Conservation (phyloP, 2,113 vertebrate species). For the Callocephalon fimbriatum region DNA sequence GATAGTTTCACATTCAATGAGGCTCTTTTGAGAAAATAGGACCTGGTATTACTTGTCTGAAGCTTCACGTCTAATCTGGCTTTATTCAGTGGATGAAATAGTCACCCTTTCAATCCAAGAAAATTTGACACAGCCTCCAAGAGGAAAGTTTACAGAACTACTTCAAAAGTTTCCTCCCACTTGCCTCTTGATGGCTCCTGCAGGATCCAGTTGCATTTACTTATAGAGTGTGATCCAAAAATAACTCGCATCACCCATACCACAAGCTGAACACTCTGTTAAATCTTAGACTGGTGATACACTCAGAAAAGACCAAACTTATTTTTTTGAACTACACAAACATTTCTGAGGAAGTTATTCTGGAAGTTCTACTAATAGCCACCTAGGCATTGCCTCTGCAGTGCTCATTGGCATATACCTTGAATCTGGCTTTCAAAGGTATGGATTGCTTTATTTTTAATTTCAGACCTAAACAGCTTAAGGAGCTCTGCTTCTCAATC, state of each 20-base stretch:
- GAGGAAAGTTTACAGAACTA: not conserved
- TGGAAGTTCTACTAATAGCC: not conserved
- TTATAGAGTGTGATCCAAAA: not conserved
- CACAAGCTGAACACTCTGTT: not conserved
- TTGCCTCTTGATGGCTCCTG: not conserved
- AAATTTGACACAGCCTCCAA: not conserved
- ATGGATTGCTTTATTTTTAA: not conserved
- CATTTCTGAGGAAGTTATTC: not conserved
- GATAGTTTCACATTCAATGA: not conserved
- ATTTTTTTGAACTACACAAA: not conserved
- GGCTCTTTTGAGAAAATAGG: not conserved
- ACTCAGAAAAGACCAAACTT: not conserved
- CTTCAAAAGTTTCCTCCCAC: not conserved
- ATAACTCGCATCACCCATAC: not conserved
- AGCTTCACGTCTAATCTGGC: not conserved
- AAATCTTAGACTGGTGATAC: not conserved
- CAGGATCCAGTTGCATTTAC: not conserved
- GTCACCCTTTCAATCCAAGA: not conserved
- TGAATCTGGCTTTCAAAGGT: not conserved
- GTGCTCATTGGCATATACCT: not conserved
- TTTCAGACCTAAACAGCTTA: not conserved
- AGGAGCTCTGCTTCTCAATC: not conserved
- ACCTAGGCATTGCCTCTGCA: not conserved
- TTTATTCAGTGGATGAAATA: fast-evolving
- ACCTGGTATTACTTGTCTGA: not conserved